These are phyloP conservation scores for Hyppa rectilinea DNA, from an alignment of 2,888 invertebrate genomes.

Conservation along the genomic window DNA sequence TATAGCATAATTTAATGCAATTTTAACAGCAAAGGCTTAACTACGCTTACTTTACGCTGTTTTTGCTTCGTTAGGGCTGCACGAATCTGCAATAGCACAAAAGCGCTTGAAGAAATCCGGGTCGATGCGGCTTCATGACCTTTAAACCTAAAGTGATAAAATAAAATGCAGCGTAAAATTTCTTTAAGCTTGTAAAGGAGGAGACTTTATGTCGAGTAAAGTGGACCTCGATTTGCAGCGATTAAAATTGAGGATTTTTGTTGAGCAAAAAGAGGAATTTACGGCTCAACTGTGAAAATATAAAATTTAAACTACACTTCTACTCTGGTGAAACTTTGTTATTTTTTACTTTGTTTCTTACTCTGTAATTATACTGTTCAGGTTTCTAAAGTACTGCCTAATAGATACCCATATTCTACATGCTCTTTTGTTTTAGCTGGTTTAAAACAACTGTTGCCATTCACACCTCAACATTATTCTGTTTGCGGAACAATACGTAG, in stretches of 20 bases:
- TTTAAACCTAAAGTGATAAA: constrained; percentile 32
- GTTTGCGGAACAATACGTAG: too few species aligned
- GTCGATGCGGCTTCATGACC: constrained; percentile 36
- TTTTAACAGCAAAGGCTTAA: constrained; percentile 39
- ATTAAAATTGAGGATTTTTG: constrained; percentile 15
- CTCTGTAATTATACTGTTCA: background rate
- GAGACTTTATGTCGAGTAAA: constrained; percentile 17
- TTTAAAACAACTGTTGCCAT: too few species aligned
- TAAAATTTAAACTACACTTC: background rate
- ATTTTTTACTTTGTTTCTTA: background rate
- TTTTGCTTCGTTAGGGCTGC: constrained; percentile 52
- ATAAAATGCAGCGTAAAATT: constrained; percentile 47
- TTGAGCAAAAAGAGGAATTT: background rate
- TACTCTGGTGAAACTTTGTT: background rate
- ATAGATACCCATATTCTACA: too few species aligned
- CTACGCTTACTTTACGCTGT: constrained; percentile 48
- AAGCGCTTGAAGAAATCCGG: constrained; percentile 22
- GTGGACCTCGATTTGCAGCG: background rate
- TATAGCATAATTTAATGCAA: constrained; percentile 37
- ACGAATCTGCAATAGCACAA: constrained; percentile 26
- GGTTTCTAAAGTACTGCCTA: too few species aligned
- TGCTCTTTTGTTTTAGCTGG: too few species aligned
- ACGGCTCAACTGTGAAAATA: background rate
- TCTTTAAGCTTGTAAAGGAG: constrained; percentile 16
- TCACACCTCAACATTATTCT: too few species aligned